phyloP scores from a whole-genome alignment of 1,140 invertebrate genomes.

The Drosophila santomea region DNA sequence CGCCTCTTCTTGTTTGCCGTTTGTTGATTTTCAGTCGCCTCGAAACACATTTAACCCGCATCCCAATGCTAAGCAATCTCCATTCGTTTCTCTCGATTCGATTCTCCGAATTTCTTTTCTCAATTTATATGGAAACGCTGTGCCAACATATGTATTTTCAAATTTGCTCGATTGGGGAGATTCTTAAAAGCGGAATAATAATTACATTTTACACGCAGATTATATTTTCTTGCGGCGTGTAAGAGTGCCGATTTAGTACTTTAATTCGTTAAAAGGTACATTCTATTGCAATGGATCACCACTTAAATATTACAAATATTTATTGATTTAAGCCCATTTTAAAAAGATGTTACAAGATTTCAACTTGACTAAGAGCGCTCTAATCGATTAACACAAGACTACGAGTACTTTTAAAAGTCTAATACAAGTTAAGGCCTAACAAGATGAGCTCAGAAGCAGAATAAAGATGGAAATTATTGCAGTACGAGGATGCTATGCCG shows the following conservation, averaged over 20 bases:
- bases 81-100: slow-evolving; percentile 2
- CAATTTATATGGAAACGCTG: slow-evolving; percentile 33
- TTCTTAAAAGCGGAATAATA: slow-evolving; percentile 11
- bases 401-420: no score
- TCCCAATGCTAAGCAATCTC: slow-evolving; percentile 60
- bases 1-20: slow-evolving; percentile 34
- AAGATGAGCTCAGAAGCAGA: no score
- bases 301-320: no score
- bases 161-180: slow-evolving; percentile 39
- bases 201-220: background rate
- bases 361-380: no score
- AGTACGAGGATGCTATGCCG: background rate
- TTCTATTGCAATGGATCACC: no score
- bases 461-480: background rate
- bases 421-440: no score
- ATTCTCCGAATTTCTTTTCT: slow-evolving; percentile 33
- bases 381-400: no score
- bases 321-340: no score
- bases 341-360: no score
- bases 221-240: no score
- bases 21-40: slow-evolving; percentile 46
- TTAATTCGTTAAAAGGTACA: no score
- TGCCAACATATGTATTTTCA: slow-evolving; percentile 45
- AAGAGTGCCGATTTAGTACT: no score
- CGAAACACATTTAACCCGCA: slow-evolving; percentile 52